Percentiles rank a stretch among this genome's conserved stretches.
These are phyloP conservation scores for Zonotrichia leucophrys DNA, from an alignment of 2,113 vertebrate genomes.

Conservation along the genomic window DNA sequence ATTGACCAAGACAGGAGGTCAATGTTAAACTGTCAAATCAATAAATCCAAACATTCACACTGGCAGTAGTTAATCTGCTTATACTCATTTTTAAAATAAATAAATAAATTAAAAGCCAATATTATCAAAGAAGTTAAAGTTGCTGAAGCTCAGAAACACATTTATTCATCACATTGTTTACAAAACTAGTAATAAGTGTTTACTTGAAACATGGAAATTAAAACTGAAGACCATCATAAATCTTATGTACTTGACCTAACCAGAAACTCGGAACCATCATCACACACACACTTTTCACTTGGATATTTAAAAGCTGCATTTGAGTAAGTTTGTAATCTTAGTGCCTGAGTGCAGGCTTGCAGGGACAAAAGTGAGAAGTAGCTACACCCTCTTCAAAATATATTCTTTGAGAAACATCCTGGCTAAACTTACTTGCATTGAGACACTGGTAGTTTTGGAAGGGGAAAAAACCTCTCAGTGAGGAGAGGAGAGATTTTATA, in stretches of 20 bases:
- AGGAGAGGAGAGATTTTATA: constrained; percentile 16
- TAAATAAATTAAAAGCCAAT: neutral
- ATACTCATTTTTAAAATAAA: neutral
- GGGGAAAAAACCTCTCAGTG: neutral
- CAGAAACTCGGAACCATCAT: neutral
- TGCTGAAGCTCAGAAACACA: neutral
- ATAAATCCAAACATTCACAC: neutral
- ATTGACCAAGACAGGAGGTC: constrained; percentile 21
- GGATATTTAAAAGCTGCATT: neutral
- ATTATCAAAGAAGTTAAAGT: neutral
- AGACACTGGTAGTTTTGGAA: neutral
- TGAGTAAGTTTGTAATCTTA: neutral
- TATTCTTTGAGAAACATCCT: neutral
- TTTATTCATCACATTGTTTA: neutral
- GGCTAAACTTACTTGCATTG: constrained; percentile 7
- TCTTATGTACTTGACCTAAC: neutral
- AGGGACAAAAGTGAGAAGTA: neutral
- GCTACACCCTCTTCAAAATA: neutral
- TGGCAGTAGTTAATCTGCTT: neutral
- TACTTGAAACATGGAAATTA: neutral
- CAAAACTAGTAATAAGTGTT: neutral
- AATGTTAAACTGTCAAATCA: constrained; percentile 25
- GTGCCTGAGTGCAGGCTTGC: neutral
- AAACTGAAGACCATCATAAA: neutral
- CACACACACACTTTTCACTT: neutral